These are phyloP conservation scores for Dendronephthya gigantea DNA, from an alignment of 64 coral and sea anemone genomes.

Conservation along the genomic window DNA sequence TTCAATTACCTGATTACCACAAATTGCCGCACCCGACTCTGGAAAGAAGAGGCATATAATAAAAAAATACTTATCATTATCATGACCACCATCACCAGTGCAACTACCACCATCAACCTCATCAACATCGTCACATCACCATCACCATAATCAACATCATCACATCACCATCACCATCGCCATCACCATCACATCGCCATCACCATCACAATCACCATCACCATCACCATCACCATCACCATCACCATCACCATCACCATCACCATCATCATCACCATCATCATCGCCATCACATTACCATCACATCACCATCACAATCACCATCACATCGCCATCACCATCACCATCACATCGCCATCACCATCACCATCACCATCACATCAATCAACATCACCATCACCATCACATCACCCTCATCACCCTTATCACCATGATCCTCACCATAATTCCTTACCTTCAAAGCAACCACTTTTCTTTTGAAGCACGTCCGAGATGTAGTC, in stretches of 20 bases:
- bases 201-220: slow-evolving; percentile 36
- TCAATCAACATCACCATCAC: background rate
- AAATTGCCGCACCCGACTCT: slow-evolving; percentile 59
- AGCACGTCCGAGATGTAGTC: slow-evolving; percentile 47
- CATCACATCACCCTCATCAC: background rate
- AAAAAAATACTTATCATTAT: background rate
- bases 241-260: slow-evolving; percentile 6
- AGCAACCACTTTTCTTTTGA: slow-evolving; percentile 53
- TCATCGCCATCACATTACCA: slow-evolving; percentile 56
- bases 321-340: slow-evolving; percentile 14
- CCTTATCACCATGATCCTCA: slow-evolving; percentile 63
- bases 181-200: background rate
- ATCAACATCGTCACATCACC: too few species aligned
- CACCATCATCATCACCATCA: slow-evolving; percentile 55
- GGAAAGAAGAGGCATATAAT: background rate
- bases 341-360: slow-evolving; percentile 44
- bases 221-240: slow-evolving; percentile 28
- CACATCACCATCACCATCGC: too few species aligned
- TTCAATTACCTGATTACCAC: slow-evolving; percentile 82
- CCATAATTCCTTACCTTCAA: slow-evolving; percentile 45
- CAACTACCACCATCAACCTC: too few species aligned
- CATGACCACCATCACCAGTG: too few species aligned
- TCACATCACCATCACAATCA: background rate
- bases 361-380: too few species aligned
- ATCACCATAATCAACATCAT: too few species aligned